Evolutionary conservation across 1,140 invertebrate genomes (phyloP).

Genomic region (Danaus plexippus): DNA sequence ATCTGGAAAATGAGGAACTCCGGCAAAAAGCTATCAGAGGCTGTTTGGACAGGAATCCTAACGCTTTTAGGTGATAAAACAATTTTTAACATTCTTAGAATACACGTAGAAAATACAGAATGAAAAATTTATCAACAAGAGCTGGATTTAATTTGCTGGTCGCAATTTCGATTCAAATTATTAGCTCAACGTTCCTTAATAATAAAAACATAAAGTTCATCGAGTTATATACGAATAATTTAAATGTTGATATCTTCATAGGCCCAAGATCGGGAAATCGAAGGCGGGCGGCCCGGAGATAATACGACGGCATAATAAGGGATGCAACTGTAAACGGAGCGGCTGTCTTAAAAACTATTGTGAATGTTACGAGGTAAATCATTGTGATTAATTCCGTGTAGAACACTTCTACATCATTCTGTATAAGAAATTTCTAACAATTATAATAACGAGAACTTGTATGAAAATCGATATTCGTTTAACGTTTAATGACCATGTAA

Average conservation of each 20-base stretch:
- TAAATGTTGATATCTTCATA: conserved; percentile 40
- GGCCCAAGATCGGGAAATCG: conserved; percentile 96
- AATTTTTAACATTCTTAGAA: no score
- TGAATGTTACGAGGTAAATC: conserved; percentile 96
- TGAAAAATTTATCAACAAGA: no score
- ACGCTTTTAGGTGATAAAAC: conserved; percentile 60
- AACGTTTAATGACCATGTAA: no score
- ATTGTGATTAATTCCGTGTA: no score
- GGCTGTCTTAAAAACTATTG: conserved; percentile 99
- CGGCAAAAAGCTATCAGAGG: conserved; percentile 84
- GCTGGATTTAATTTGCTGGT: no score
- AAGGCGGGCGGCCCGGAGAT: conserved; percentile 75
- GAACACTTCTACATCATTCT: no score
- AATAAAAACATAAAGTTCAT: background rate
- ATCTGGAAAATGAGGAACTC: conserved; percentile 96
- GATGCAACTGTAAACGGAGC: conserved; percentile 98
- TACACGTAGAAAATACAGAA: no score
- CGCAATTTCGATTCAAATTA: no score
- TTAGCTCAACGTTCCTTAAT: background rate
- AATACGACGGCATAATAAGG: conserved; percentile 93
- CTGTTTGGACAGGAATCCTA: conserved; percentile 94
- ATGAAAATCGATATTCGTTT: no score
- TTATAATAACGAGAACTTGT: no score
- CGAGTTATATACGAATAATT: conserved; percentile 10
- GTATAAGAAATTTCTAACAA: no score